A percentile compares a stretch with the other conserved stretches of the same genome.
These are phyloP conservation scores for Drosophila ogumai DNA, from an alignment of 1,140 invertebrate species.

Conservation along the genomic window DNA sequence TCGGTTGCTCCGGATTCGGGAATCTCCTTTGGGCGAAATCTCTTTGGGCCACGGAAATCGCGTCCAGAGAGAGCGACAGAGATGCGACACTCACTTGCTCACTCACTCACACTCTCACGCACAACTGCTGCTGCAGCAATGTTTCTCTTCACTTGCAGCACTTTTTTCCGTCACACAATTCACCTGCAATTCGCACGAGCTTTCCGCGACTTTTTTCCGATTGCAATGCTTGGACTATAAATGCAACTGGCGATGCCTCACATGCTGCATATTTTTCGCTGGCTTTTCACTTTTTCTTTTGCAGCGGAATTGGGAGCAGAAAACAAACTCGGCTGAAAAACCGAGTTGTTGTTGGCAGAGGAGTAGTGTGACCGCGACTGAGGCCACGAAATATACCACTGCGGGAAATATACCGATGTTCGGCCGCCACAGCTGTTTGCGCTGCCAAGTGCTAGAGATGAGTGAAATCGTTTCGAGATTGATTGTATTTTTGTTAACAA, in stretches of 20 bases:
- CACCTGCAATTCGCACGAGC: constrained; percentile 25
- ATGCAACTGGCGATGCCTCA: constrained; percentile 12
- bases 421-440: constrained; percentile 6
- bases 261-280: constrained; percentile 19
- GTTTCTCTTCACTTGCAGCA: constrained; percentile 36
- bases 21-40: constrained; percentile 26
- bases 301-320: constrained; percentile 54
- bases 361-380: constrained; percentile 55
- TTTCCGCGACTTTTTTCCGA: not conserved
- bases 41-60: constrained; percentile 31
- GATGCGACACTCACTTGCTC: constrained; percentile 28
- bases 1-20: constrained; percentile 11
- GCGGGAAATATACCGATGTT: not conserved
- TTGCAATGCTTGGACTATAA: constrained; percentile 17
- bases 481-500: not conserved
- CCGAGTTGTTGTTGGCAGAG: constrained; percentile 35
- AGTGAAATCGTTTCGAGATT: not conserved
- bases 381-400: not conserved
- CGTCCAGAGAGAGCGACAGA: constrained; percentile 31
- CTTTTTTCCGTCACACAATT: constrained; percentile 16
- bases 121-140: constrained; percentile 24
- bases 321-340: constrained; percentile 49
- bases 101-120: constrained; percentile 20
- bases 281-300: constrained; percentile 68
- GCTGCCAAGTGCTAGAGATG: constrained; percentile 7